phyloP scores from a whole-genome alignment of 2,113 vertebrate species.

The Pantherophis guttatus region DNA sequence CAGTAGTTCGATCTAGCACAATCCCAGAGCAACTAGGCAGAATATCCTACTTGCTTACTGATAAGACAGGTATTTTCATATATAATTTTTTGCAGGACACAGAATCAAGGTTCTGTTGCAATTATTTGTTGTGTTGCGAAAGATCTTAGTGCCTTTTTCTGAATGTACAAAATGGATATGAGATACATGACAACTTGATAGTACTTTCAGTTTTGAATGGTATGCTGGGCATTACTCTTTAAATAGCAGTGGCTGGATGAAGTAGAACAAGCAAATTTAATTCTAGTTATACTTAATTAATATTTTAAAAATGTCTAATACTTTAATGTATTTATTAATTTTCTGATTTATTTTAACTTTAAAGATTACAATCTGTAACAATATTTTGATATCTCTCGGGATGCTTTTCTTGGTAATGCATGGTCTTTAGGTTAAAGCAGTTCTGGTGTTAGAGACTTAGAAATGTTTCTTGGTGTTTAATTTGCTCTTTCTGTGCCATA shows the following conservation, averaged over 20 bases:
- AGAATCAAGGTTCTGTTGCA: not conserved
- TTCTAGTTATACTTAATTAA: not conserved
- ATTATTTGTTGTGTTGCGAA: not conserved
- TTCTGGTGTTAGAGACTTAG: not conserved
- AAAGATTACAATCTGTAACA: not conserved
- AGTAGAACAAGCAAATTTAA: not conserved
- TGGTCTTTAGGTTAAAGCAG: not conserved
- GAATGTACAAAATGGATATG: not conserved
- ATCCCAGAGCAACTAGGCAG: constrained; percentile 95
- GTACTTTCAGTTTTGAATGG: not conserved
- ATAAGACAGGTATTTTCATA: constrained; percentile 87
- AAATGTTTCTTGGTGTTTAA: not conserved
- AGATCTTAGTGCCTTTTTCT: not conserved
- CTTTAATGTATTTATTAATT: not conserved
- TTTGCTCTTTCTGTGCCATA: rapidly evolving
- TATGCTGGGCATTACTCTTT: not conserved
- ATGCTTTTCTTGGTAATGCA: not conserved
- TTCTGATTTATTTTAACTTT: not conserved
- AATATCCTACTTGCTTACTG: constrained; percentile 95
- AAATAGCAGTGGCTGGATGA: not conserved
- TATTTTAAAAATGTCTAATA: not conserved
- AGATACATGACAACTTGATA: not conserved
- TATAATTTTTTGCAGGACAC: not conserved
- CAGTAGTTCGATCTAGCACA: constrained; percentile 92
- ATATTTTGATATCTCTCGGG: not conserved